Evolutionary conservation across 2,888 invertebrate genomes (phyloP).

Genomic region (Galerucella calmariensis): DNA sequence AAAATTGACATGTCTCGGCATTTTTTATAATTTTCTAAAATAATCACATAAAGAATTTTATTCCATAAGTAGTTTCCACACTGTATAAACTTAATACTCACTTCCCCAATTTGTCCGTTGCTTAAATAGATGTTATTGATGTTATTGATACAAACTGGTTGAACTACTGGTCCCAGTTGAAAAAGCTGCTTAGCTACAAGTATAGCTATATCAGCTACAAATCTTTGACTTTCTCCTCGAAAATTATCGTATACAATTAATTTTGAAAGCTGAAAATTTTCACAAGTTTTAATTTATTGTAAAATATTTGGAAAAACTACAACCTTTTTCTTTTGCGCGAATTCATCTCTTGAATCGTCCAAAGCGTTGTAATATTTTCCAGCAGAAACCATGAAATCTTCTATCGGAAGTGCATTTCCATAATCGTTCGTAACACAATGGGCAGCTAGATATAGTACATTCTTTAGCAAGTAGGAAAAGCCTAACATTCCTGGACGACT

Average conservation of each 20-base stretch:
- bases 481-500: too few species aligned
- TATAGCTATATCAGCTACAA: conserved; percentile 40
- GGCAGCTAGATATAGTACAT: conserved; percentile 35
- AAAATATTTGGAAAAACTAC: background rate
- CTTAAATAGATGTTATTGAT: conserved; percentile 34
- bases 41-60: too few species aligned
- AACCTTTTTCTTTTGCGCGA: conserved; percentile 41
- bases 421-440: conserved; percentile 42
- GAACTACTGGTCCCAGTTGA: conserved; percentile 35
- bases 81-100: conserved; percentile 17
- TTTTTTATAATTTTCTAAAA: too few species aligned
- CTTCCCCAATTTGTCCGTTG: conserved; percentile 38
- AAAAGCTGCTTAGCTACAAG: conserved; percentile 35
- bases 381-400: conserved; percentile 37
- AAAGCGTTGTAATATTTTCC: conserved; percentile 42
- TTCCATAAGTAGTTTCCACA: too few species aligned
- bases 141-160: conserved; percentile 41
- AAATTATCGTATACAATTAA: conserved; percentile 34
- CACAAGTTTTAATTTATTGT: too few species aligned
- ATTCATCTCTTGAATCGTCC: conserved; percentile 35
- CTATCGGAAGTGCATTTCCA: conserved; percentile 25
- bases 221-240: conserved; percentile 38
- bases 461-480: background rate
- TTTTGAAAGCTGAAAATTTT: conserved; percentile 33
- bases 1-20: too few species aligned